Conservation (phyloP, 2,888 invertebrate genomes). For the Apoda limacodes region DNA sequence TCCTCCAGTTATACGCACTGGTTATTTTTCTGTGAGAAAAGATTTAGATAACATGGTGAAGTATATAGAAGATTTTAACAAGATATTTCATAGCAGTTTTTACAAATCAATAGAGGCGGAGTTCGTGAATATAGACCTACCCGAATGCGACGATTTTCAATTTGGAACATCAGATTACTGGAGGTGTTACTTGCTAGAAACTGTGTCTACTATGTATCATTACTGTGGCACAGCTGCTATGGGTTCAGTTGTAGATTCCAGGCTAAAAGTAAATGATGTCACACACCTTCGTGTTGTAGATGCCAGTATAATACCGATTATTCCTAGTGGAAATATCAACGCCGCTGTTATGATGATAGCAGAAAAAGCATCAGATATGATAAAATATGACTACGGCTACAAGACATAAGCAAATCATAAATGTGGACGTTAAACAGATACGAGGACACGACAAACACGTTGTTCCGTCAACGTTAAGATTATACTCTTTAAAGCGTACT, state of each 20-base stretch:
- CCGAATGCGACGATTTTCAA: constrained; percentile 23
- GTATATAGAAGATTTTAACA: constrained; percentile 26
- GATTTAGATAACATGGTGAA: constrained; percentile 29
- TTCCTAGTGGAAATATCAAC: constrained; percentile 65
- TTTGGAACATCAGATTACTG: constrained; percentile 31
- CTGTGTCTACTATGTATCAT: constrained; percentile 75
- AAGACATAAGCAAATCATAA: too few relatives aligned
- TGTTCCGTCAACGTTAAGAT: too few relatives aligned
- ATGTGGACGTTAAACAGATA: too few relatives aligned
- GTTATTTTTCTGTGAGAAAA: constrained; percentile 22
- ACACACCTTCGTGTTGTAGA: constrained; percentile 26
- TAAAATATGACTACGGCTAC: constrained; percentile 22
- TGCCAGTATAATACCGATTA: constrained; percentile 54
- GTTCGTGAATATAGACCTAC: constrained; percentile 21
- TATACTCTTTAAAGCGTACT: too few relatives aligned
- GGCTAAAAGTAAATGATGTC: constrained; percentile 39
- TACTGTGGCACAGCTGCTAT: constrained; percentile 79
- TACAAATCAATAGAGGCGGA: constrained; percentile 25
- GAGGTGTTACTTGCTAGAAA: constrained; percentile 30
- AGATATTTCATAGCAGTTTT: constrained; percentile 27
- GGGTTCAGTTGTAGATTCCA: constrained; percentile 78
- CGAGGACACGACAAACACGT: too few relatives aligned
- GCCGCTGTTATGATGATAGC: constrained; percentile 44
- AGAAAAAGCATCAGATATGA: constrained; percentile 29
- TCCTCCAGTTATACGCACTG: constrained; percentile 26